These are phyloP conservation scores for Noturus placidus DNA, from an alignment of 2,113 vertebrate genomes.

Conservation along the genomic window DNA sequence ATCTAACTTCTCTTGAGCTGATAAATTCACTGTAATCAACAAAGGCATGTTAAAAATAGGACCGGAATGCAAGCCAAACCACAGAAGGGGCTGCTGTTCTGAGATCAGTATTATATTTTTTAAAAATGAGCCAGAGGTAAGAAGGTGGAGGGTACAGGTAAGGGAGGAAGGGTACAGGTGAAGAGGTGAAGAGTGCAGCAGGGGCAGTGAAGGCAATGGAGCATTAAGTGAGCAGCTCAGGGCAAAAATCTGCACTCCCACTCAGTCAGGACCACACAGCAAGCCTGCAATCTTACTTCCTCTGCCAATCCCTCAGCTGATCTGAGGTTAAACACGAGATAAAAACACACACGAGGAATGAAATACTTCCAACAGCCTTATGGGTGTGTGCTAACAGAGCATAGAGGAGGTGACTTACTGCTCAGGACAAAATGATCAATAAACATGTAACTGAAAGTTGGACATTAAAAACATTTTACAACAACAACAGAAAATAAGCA, in stretches of 20 bases:
- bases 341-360: conserved; percentile 42
- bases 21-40: conserved; percentile 9
- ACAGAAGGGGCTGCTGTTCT: neutral
- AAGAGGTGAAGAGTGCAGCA: conserved; percentile 53
- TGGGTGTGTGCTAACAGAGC: conserved; percentile 26
- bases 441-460: neutral
- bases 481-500: neutral
- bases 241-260: conserved; percentile 69
- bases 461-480: neutral
- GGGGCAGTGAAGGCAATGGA: conserved; percentile 70
- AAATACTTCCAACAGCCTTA: conserved; percentile 19
- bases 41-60: neutral
- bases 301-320: conserved; percentile 51
- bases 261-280: conserved; percentile 81
- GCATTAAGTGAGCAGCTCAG: conserved; percentile 75
- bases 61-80: conserved; percentile 5
- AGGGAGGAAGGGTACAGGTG: conserved; percentile 40
- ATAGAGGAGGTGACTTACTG: neutral
- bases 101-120: conserved; percentile 14
- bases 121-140: conserved; percentile 20
- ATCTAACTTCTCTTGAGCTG: neutral
- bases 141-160: conserved; percentile 31
- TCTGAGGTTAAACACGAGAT: conserved; percentile 58
- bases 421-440: conserved; percentile 1
- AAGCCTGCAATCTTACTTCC: conserved; percentile 72